Evolutionary conservation across 2,888 invertebrate genomes (phyloP).

Genomic region (Lumbricus terrestris): DNA sequence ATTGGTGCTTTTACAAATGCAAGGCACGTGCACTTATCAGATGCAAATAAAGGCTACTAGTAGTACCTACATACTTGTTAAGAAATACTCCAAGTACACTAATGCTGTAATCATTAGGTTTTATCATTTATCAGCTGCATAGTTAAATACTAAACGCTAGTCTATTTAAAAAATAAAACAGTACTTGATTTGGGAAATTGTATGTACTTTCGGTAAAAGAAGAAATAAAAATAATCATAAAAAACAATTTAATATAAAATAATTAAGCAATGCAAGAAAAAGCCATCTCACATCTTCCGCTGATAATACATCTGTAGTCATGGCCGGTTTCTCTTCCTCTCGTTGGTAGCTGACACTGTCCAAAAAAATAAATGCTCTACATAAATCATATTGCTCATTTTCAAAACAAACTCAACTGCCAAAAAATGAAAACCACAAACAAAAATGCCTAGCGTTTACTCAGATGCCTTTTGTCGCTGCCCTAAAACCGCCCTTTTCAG

Average conservation of each 20-base stretch:
- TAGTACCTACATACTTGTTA: too few species aligned
- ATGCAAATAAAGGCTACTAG: too few species aligned
- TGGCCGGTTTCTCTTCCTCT: slow-evolving; percentile 23
- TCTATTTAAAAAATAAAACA: neutral
- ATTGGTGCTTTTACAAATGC: too few species aligned
- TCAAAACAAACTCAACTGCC: neutral
- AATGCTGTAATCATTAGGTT: neutral
- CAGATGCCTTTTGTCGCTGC: too few species aligned
- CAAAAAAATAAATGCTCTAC: neutral
- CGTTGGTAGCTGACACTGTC: slow-evolving; percentile 28
- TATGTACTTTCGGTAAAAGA: too few species aligned
- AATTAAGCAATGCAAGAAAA: neutral
- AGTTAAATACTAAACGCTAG: neutral
- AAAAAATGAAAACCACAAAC: neutral
- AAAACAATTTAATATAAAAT: neutral
- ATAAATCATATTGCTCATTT: neutral
- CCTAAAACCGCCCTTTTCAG: too few species aligned
- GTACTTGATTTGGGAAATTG: neutral
- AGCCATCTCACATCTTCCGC: neutral
- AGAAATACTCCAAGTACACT: neutral
- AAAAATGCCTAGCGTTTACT: too few species aligned
- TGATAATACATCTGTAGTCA: neutral
- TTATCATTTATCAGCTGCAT: neutral
- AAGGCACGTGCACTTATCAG: too few species aligned
- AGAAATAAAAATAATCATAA: neutral